Evolutionary conservation across 2,797 vertebrate genomes (phyloP), one percentile per base, ranked within the genome.

Genomic region (Luscinia megarhynchos): DNA sequence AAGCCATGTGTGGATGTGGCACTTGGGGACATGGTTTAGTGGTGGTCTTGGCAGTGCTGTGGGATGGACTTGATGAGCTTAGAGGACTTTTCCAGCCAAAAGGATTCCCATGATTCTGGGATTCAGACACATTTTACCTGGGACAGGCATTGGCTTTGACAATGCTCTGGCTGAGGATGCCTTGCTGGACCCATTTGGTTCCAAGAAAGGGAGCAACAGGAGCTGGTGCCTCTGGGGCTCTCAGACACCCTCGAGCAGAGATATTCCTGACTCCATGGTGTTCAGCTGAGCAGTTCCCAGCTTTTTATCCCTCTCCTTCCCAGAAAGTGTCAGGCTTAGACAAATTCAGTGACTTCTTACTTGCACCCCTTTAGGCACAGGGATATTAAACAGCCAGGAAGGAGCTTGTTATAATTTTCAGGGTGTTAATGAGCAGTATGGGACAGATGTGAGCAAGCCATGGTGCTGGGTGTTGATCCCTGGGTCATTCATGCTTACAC

Each of bases 401-500:
- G 66, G 36, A 85, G 11, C 84, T 51, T 32, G 9, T 89, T 63
- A 46, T n/a, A 41, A 30, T 69, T 69, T 20, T 61, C 81, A 46
- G 81, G 64, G 86, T 95, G 90, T 88, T 57, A 32, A 76, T 78
- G 95, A 96, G 67, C 68, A 96, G 86, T 82, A 74, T 59, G 88
- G 92, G 89, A 74, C 91, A 79, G 91, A 94, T 87, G 87, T 95
- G 94, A 90, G 94, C 81, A 91, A 92, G 77, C 51, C 69, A 30
- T 23, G 68, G 63, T 5, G 1, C 87, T 96, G 58, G 5, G 61
- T 59, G 41, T 84, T 93, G 92, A 93, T 92, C 76, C 87, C 5
- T 6, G 70, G 93, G 91, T 89, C 51, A 57, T 95, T 95, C 91
- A 93, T 92, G 91, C 94, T 93, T 53, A 62, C 41, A 13, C 61